Evolutionary conservation across 2,797 vertebrate species (phyloP).

Genomic region (Pseudochirops corinnae): DNA sequence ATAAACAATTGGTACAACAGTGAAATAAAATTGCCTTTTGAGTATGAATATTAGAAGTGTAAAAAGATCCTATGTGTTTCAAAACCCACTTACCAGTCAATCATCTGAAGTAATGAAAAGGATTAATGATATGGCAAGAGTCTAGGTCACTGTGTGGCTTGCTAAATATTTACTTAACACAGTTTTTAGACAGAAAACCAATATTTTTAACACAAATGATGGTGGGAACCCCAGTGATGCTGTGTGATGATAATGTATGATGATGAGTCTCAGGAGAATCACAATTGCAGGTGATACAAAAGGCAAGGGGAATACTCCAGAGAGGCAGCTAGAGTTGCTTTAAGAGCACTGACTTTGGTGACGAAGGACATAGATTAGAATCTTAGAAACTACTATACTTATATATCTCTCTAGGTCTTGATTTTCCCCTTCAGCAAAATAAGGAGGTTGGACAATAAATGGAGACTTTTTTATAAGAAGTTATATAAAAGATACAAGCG

Average conservation of each 20-base stretch:
- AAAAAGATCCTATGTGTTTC: neutral
- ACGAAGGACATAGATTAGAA: neutral
- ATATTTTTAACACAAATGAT: neutral
- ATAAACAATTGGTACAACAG: slow-evolving; percentile 1
- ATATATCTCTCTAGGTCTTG: neutral
- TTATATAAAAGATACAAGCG: neutral
- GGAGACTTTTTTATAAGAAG: neutral
- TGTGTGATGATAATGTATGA: neutral
- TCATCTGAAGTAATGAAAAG: slow-evolving; percentile 44
- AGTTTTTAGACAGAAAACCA: neutral
- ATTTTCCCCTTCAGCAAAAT: neutral
- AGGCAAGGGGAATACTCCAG: neutral
- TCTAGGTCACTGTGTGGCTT: slow-evolving; percentile 5
- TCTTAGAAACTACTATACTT: neutral
- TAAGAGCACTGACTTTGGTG: neutral
- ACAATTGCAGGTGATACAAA: neutral
- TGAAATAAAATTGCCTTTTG: slow-evolving; percentile 41
- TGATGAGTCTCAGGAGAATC: neutral
- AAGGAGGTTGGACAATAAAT: neutral
- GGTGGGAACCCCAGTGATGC: neutral
- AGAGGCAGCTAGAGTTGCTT: neutral
- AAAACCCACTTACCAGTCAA: slow-evolving; percentile 30
- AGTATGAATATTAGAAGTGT: neutral
- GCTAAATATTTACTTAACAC: slow-evolving; percentile 34
- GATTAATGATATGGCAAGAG: slow-evolving; percentile 25